phyloP scores from a whole-genome alignment of 1,140 invertebrate genomes.

The Bombus difficillimus region DNA sequence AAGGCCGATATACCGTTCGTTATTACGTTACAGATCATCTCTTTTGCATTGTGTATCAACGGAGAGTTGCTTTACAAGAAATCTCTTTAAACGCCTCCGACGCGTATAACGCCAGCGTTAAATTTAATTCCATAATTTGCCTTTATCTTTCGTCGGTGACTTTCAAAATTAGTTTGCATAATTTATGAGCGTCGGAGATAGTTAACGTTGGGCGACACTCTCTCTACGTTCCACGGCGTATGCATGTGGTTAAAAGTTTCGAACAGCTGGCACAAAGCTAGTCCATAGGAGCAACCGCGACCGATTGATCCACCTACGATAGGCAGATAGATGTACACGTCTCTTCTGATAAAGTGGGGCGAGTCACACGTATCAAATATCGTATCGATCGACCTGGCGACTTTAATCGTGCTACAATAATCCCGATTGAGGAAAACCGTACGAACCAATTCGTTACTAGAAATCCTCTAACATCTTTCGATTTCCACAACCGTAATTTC shows the following conservation, averaged over 20 bases:
- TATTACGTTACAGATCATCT: not conserved
- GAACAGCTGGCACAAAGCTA: conserved; percentile 7
- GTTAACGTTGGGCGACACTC: not conserved
- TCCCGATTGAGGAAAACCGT: not conserved
- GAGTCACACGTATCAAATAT: conserved; percentile 4
- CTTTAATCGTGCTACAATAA: conserved; percentile 24
- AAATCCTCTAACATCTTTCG: not conserved
- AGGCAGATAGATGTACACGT: conserved; percentile 20
- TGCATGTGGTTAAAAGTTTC: conserved; percentile 11
- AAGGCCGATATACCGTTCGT: not conserved
- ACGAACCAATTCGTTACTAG: not conserved
- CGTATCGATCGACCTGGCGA: conserved; percentile 18
- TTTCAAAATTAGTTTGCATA: conserved; percentile 22
- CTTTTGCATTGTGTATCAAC: not conserved
- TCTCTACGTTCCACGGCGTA: not conserved
- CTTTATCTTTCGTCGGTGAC: not conserved
- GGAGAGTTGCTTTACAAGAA: not conserved
- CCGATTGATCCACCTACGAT: conserved; percentile 42
- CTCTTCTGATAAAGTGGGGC: conserved; percentile 42
- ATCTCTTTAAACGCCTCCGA: not conserved
- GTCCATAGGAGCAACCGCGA: not conserved
- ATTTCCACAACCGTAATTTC: not conserved
- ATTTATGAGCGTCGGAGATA: not conserved
- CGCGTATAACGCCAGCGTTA: not conserved
- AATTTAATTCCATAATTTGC: not conserved